phyloP scores from a whole-genome alignment of 1,140 invertebrate species.

The Drosophila sp. region DNA sequence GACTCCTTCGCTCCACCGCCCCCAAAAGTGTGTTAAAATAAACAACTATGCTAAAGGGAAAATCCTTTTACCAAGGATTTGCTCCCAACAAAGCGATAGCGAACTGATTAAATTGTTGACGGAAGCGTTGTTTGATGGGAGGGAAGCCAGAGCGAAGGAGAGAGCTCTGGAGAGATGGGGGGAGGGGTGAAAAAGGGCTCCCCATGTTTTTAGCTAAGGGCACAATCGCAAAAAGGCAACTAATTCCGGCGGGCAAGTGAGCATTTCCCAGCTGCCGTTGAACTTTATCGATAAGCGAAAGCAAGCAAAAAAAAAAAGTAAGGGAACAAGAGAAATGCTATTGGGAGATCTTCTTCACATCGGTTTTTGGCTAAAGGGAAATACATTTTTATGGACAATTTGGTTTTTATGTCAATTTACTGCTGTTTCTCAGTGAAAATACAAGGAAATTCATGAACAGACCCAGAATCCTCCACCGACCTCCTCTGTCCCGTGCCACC shows the following conservation, averaged over 20 bases:
- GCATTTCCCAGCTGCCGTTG: slow-evolving; percentile 53
- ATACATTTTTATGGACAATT: slow-evolving; percentile 82
- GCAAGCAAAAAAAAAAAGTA: slow-evolving; percentile 22
- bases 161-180: not conserved
- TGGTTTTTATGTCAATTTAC: slow-evolving; percentile 82
- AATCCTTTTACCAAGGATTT: slow-evolving; percentile 62
- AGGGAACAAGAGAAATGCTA: slow-evolving; percentile 30
- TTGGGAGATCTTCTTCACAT: slow-evolving; percentile 43
- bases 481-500: not conserved
- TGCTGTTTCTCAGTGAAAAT: slow-evolving; percentile 76
- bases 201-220: slow-evolving; percentile 24
- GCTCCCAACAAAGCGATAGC: slow-evolving; percentile 67
- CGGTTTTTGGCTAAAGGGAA: slow-evolving; percentile 69
- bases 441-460: slow-evolving; percentile 76
- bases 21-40: slow-evolving; percentile 52
- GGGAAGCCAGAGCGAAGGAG: no score
- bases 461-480: slow-evolving; percentile 41
- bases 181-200: not conserved
- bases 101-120: slow-evolving; percentile 79
- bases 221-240: slow-evolving; percentile 46
- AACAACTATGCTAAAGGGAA: slow-evolving; percentile 33
- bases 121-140: slow-evolving; percentile 34
- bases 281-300: slow-evolving; percentile 77
- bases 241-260: slow-evolving; percentile 70
- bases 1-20: no score